Percentiles rank a stretch among this genome's conserved stretches.
These are phyloP conservation scores for Lycodopsis pacificus DNA, from an alignment of 2,797 vertebrate genomes.

Conservation along the genomic window DNA sequence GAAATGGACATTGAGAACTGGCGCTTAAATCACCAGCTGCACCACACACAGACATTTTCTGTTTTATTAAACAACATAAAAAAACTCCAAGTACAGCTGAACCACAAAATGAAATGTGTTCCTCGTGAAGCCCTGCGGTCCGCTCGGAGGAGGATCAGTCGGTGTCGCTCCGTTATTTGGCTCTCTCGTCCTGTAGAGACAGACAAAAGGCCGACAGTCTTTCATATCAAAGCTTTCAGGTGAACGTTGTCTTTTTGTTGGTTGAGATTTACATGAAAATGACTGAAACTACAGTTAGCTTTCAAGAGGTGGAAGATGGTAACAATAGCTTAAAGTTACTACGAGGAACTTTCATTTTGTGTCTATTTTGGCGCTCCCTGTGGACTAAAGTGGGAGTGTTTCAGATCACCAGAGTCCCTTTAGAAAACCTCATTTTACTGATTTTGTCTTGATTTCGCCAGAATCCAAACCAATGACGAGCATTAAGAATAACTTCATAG, in stretches of 20 bases:
- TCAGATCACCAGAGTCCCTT: no score
- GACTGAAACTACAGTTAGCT: background rate
- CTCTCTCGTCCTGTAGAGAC: slow-evolving; percentile 63
- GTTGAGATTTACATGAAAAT: background rate
- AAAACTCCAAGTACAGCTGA: background rate
- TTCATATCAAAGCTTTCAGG: background rate
- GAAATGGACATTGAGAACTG: background rate
- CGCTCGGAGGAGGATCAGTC: background rate
- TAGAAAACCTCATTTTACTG: no score
- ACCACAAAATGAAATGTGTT: background rate
- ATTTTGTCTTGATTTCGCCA: no score
- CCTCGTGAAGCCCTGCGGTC: background rate
- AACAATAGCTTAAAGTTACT: background rate
- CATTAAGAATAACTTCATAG: no score
- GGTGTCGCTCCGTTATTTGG: slow-evolving; percentile 17
- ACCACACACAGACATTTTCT: background rate
- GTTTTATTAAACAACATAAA: slow-evolving; percentile 30
- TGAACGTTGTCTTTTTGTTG: no score
- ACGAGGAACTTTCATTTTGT: no score
- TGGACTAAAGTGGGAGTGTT: no score
- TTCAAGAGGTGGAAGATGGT: background rate
- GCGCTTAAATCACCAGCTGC: background rate
- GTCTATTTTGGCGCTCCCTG: no score
- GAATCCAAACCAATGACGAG: no score
- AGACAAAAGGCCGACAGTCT: background rate